Evolutionary conservation across 2,113 vertebrate genomes (phyloP).

Genomic region (Charina bottae): DNA sequence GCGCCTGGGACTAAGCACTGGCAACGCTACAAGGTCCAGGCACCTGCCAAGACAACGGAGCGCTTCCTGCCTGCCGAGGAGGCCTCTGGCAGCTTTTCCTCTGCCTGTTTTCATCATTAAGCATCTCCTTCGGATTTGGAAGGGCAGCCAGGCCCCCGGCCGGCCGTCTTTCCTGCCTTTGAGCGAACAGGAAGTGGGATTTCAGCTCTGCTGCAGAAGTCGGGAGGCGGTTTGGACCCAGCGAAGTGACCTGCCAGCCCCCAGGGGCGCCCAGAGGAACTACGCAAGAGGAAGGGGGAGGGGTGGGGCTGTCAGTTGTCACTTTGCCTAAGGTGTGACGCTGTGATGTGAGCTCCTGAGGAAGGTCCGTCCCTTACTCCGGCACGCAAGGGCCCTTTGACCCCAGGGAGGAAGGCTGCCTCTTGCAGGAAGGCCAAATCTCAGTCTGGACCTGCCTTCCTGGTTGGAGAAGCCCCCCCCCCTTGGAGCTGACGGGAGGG

Average conservation of each 20-base stretch:
- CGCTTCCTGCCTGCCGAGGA: background rate
- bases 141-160: background rate
- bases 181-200: background rate
- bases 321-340: background rate
- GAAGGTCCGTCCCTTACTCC: background rate
- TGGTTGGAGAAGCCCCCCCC: background rate
- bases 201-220: background rate
- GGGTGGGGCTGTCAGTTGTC: background rate
- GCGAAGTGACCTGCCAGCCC: background rate
- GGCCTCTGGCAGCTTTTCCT: background rate
- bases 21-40: background rate
- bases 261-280: background rate
- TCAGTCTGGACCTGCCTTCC: background rate
- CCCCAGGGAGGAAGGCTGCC: background rate
- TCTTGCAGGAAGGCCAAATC: background rate
- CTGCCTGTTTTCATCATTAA: background rate
- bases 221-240: background rate
- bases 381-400: background rate
- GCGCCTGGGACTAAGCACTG: background rate
- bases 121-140: background rate
- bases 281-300: background rate
- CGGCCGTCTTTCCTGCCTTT: background rate
- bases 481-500: too few species aligned
- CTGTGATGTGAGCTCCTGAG: background rate
- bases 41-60: background rate